Evolutionary conservation across 1,140 invertebrate species (phyloP).

Genomic region (Bombus superbus): DNA sequence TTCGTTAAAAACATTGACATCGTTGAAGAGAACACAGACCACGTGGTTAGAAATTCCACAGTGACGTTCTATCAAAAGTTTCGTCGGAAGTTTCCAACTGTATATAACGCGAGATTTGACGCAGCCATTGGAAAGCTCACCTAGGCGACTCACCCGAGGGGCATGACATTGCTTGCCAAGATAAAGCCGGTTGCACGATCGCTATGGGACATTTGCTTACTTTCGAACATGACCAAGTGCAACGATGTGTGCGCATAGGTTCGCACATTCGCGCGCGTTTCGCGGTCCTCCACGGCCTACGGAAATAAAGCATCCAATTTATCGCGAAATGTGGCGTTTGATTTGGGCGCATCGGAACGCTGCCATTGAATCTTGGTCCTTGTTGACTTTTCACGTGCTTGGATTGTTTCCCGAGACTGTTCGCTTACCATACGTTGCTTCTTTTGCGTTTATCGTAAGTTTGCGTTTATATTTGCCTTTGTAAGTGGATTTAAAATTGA

Average conservation of each 20-base stretch:
- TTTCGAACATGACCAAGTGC: slow-evolving; percentile 20
- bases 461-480: too few relatives aligned
- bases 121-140: not conserved
- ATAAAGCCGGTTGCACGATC: slow-evolving; percentile 38
- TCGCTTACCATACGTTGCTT: too few relatives aligned
- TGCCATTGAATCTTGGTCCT: not conserved
- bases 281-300: too few relatives aligned
- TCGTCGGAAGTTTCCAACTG: slow-evolving; percentile 2
- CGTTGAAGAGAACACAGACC: too few relatives aligned
- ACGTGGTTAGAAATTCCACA: not conserved
- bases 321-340: not conserved
- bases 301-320: not conserved
- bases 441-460: too few relatives aligned
- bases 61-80: slow-evolving; percentile 11
- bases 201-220: slow-evolving; percentile 58
- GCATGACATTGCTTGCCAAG: slow-evolving; percentile 31
- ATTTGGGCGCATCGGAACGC: not conserved
- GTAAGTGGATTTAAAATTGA: too few relatives aligned
- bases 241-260: not conserved
- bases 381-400: not conserved
- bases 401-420: not conserved
- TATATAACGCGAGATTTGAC: slow-evolving; percentile 9
- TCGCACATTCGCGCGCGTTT: not conserved
- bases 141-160: not conserved
- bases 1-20: too few relatives aligned